Percentiles rank a stretch among this genome's conserved stretches.
phyloP scores from a whole-genome alignment of 2,888 invertebrate genomes.

The Melipona bicolor region DNA sequence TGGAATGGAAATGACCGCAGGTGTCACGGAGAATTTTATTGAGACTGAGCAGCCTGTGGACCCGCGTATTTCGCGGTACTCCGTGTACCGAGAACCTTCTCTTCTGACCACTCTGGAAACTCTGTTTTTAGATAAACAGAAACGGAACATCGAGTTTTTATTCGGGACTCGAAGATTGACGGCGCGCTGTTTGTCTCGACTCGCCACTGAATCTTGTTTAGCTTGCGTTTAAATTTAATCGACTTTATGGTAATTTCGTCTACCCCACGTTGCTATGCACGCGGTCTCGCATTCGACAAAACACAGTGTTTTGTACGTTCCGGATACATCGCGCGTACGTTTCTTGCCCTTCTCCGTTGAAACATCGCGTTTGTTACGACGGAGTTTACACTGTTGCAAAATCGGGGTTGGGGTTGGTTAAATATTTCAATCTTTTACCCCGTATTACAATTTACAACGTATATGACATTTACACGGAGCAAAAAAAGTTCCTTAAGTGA shows the following conservation, averaged over 20 bases:
- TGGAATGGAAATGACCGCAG: no score
- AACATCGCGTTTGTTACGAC: background rate
- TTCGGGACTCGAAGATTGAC: background rate
- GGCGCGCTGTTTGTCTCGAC: slow-evolving; percentile 10
- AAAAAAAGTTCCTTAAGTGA: no score
- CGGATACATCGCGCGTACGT: background rate
- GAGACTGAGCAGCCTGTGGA: no score
- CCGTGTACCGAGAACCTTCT: background rate
- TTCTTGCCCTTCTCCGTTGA: background rate
- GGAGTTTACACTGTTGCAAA: background rate
- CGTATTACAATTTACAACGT: no score
- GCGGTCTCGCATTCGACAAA: background rate
- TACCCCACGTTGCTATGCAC: background rate
- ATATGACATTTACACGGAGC: no score
- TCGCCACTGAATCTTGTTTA: slow-evolving; percentile 13
- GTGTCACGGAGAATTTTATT: no score
- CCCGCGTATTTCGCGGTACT: background rate
- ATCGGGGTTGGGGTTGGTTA: background rate
- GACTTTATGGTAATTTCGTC: slow-evolving; percentile 30
- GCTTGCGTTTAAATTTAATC: slow-evolving; percentile 37
- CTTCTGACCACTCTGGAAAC: slow-evolving; percentile 1
- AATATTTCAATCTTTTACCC: background rate
- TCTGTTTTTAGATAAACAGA: slow-evolving; percentile 19
- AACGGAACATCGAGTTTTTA: slow-evolving; percentile 41
- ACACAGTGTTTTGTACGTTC: background rate